Base-by-base conservation (phyloP, 1,140 invertebrate species). In the Onthophagus taurus region DNA sequence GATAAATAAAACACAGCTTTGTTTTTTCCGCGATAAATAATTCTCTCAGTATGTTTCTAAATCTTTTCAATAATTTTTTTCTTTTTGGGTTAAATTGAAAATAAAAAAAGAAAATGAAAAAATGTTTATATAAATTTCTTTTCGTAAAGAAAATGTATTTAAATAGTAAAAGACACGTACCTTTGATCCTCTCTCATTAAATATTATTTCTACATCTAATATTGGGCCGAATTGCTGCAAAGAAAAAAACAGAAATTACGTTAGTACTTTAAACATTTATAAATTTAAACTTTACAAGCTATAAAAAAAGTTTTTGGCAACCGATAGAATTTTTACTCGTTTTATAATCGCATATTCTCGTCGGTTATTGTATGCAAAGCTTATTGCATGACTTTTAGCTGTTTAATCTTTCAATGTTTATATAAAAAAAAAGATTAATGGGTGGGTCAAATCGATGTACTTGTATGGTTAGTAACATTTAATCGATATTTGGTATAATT, bases 141-240 rank as follows among this genome's bases (percentile, higher is more conserved):
- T n/a, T n/a, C n/a, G n/a, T n/a, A n/a, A n/a, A n/a, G 38, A 26
- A 29, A 16, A 41, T 41, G 38, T 41, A n/a, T n/a, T n/a, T n/a
- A 41, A 41, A 29, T 8, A 37, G 14, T 7, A 24, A 41, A 13
- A 43, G 31, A 51, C 61, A 71, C 84, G 84, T 85, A 97, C 94
- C 91, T 99, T 99, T 55, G 92, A 97, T 65, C 95, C 95, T 56
- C 95, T 76, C 75, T 99, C 95, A 72, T 99, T 99, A 77, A 98
- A 99, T 67, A 98, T 98, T 61, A 98, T 98, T 81, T 99, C 95
- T 67, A 97, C 94, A 73, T 99, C 94, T 65, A 97, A 77, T 63
- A 99, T 97, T 62, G 85, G 81, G 58, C 95, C 96, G 76, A 90
- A 98, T 86, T 95, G 89, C 90, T 96, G 78, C 63, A 85, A 86